Base-by-base conservation (phyloP, 53 echinoderm and acorn worm genomes). In the Actinopyga echinites region DNA sequence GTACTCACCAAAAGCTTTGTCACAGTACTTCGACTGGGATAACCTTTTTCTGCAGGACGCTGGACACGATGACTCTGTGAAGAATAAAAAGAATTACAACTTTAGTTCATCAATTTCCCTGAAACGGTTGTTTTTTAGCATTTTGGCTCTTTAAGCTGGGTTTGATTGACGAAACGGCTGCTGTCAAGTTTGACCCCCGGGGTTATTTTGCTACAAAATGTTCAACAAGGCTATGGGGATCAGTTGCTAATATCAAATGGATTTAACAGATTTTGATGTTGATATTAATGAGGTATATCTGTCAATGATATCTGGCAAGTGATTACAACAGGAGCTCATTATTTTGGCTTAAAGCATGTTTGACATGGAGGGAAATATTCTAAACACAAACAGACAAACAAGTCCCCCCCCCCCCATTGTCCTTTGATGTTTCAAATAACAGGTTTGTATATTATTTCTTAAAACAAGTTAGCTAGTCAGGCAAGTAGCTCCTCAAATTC, bases 121-220 rank as follows among this genome's bases (percentile, higher is more conserved):
- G n/a, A 71, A 71, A 71, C 42, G 38, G 71, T 71, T 71, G 40
- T 42, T 71, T 42, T 71, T 0, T 44, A 71, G 40, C 40, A 10
- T 49, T n/a, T 71, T 10, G 42, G 19, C 42, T 40, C 23, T 34
- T 26, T 71, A 40, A 71, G 71, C 71, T 44, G 25, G 20, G 5
- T 23, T 17, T 71, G 71, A 71, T 44, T 43, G 71, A 71, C 71
- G 40, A 40, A 38, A 24, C 28, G 40, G 32, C 21, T 38, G 34
- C 40, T 25, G 25, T 71, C 40, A 71, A 6, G 71, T 44, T 44
- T 10, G 28, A 42, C 40, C 71, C 69, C 71, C 44, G 10, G 10
- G 44, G 71, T 71, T 71, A 71, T 71, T 71, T 71, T 40, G 71
- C 71, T 44, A 71, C 23, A 71, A 71, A 71, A 71, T 40, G 8